Percentiles rank a stretch among this genome's conserved stretches.
These are phyloP conservation scores for Macroglossus sobrinus DNA, from an alignment of 2,113 vertebrate genomes.

Conservation along the genomic window DNA sequence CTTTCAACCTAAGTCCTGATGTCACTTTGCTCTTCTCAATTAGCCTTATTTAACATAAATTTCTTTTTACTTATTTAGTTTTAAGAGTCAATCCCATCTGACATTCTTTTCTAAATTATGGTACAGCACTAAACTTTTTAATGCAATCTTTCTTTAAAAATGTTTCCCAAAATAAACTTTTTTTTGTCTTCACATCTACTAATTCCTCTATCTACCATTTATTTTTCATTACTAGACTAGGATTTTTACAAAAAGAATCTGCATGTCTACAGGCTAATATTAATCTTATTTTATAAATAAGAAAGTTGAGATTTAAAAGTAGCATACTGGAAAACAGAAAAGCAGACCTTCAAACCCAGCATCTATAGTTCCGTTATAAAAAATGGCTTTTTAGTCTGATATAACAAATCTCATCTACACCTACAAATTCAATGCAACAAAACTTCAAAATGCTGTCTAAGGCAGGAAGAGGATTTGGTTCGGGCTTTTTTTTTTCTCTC, in stretches of 20 bases:
- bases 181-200: background rate
- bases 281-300: background rate
- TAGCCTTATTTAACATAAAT: conserved; percentile 70
- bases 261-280: background rate
- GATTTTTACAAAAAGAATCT: background rate
- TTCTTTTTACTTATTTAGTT: conserved; percentile 70
- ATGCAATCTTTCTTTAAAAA: conserved; percentile 63
- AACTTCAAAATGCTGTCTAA: conserved; percentile 58
- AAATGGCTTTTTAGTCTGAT: background rate
- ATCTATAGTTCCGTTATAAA: background rate
- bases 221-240: background rate
- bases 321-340: background rate
- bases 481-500: background rate
- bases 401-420: background rate
- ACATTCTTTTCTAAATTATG: background rate
- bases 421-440: conserved; percentile 49
- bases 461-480: background rate
- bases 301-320: background rate
- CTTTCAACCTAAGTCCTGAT: conserved; percentile 61
- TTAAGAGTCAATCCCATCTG: conserved; percentile 34
- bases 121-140: conserved; percentile 42
- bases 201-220: background rate
- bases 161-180: conserved; percentile 41
- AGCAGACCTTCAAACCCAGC: background rate
- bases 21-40: conserved; percentile 69